Percentiles rank a stretch among this genome's conserved stretches.
These are phyloP conservation scores for Xenops minutus DNA, from an alignment of 2,797 vertebrate genomes.

Conservation along the genomic window DNA sequence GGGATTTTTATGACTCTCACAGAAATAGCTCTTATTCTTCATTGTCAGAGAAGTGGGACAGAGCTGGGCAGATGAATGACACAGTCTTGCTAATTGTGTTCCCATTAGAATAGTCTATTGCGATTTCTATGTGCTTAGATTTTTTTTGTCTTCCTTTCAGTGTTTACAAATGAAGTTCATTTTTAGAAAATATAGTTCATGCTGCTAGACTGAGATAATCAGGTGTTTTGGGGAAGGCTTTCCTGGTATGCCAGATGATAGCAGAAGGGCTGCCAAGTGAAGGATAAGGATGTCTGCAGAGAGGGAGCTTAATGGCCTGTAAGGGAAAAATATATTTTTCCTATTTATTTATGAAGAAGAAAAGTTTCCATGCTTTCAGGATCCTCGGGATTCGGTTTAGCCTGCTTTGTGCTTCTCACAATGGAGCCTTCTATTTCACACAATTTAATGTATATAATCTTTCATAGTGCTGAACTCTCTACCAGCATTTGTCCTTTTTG, in stretches of 20 bases:
- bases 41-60: not conserved
- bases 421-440: not conserved
- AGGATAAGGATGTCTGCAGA: not conserved
- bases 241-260: not conserved
- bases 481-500: not conserved
- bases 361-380: not conserved
- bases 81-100: not conserved
- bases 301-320: not conserved
- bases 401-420: not conserved
- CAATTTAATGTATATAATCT: not conserved
- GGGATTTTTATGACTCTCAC: not conserved
- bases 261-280: not conserved
- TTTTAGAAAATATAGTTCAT: not conserved
- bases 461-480: not conserved
- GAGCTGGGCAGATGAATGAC: not conserved
- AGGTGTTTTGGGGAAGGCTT: not conserved
- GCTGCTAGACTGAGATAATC: not conserved
- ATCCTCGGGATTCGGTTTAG: not conserved
- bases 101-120: not conserved
- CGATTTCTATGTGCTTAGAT: not conserved
- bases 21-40: not conserved
- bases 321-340: not conserved
- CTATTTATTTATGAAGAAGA: not conserved
- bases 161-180: not conserved
- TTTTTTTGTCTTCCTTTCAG: not conserved